Base-by-base conservation (phyloP, 2,888 invertebrate species). In the Pyrrhosoma nymphula region DNA sequence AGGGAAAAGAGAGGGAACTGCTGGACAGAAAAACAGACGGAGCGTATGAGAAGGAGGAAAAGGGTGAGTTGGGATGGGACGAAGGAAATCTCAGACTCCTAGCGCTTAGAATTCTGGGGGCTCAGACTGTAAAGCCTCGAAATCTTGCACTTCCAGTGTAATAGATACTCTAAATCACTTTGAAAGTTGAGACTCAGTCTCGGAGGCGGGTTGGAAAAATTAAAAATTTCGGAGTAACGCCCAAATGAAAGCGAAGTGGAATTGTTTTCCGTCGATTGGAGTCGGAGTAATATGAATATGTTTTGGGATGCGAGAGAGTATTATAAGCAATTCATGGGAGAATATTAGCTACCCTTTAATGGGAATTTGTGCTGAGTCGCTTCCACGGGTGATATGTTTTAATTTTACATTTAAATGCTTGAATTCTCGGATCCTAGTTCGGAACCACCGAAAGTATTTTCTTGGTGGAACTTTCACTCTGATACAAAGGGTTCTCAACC, bases 121-220 rank as follows among this genome's bases (percentile, higher is more conserved):
- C 18, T 18, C 12, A 16, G 35, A 35, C 82, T 14, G 14, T 35
- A 82, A 35, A 82, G 16, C 35, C 35, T 4, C 16, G 82, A 12
- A 82, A 82, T 82, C 82, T 35, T 82, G 35, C 82, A 82, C 30
- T 82, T 10, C 35, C 18, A 16, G 30, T 82, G 30, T 82, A 82
- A 82, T 35, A 35, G 82, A 82, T 82, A 82, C 82, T 82, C 35
- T 35, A 82, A 82, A 82, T 82, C 35, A 82, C 82, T 82, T n/a
- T 12, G 26, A 3, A 16, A 3, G 12, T 35, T 82, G 82, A 30
- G 16, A 82, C 16, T 35, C 82, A 14, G 16, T 82, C 35, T 35
- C 35, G 16, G 16, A 82, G 1, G 0, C 35, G 16, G 16, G n/a
- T 18, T 47, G 8, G n/a, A 26, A 82, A 82, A 12, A 82, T 35